Conservation (phyloP, 2,113 vertebrate genomes). For the Struthidea cinerea region DNA sequence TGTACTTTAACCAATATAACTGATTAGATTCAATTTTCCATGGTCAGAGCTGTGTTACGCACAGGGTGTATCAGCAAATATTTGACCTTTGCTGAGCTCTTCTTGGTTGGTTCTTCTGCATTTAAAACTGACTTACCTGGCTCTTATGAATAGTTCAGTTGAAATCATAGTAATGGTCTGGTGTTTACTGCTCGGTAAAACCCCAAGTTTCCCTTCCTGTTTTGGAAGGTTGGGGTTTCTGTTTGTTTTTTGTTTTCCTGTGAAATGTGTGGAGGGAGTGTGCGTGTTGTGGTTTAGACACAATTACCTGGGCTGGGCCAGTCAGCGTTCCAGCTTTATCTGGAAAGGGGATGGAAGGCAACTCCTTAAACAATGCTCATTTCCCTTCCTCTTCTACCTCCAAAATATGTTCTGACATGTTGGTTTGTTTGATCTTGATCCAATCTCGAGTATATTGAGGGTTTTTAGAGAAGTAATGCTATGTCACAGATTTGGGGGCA, state of each 20-base stretch:
- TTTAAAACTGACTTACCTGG: neutral
- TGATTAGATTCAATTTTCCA: constrained; percentile 6
- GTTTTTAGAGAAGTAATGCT: neutral
- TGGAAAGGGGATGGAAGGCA: constrained; percentile 20
- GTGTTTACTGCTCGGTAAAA: neutral
- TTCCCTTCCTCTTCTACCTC: neutral
- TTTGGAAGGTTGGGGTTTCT: neutral
- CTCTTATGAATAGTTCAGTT: neutral
- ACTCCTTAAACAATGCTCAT: constrained; percentile 24
- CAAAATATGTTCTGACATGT: neutral
- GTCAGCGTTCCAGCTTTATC: constrained; percentile 14
- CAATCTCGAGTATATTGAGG: neutral
- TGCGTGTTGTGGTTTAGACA: neutral
- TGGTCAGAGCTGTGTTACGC: neutral
- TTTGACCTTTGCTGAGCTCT: neutral
- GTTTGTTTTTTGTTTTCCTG: neutral
- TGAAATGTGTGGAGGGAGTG: constrained; percentile 14
- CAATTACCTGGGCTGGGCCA: neutral
- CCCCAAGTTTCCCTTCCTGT: neutral
- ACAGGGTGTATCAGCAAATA: neutral
- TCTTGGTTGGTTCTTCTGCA: neutral
- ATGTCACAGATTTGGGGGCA: neutral
- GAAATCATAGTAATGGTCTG: neutral
- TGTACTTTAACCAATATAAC: neutral
- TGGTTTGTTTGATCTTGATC: neutral